Percentiles rank a stretch among this genome's conserved stretches.
These are phyloP conservation scores for Sesamia nonagrioides DNA, from an alignment of 1,140 invertebrate species.

Conservation along the genomic window DNA sequence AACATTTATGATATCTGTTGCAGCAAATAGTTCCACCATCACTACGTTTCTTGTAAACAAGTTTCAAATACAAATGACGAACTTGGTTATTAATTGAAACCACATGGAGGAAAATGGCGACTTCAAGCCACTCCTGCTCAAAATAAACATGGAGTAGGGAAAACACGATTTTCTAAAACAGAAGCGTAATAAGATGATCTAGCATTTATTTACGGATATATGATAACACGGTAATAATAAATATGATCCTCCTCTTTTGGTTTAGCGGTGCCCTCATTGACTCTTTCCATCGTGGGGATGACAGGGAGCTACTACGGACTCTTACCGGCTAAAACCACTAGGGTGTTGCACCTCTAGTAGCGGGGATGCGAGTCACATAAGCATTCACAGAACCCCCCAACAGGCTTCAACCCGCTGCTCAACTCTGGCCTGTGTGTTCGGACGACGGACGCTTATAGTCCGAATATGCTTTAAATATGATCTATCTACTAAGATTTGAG, in stretches of 20 bases:
- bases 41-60: neutral
- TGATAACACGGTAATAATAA: neutral
- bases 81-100: neutral
- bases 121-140: neutral
- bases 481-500: too few species aligned
- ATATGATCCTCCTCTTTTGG: neutral
- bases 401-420: too few species aligned
- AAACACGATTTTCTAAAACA: slow-evolving; percentile 16
- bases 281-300: too few species aligned
- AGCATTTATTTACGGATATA: neutral
- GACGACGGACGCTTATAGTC: too few species aligned
- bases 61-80: neutral
- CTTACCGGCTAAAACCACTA: too few species aligned
- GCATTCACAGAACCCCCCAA: too few species aligned
- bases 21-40: neutral
- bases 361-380: too few species aligned
- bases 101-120: slow-evolving; percentile 17
- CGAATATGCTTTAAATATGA: too few species aligned
- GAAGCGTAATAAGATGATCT: neutral
- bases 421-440: too few species aligned
- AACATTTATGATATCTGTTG: neutral
- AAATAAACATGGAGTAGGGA: slow-evolving; percentile 16
- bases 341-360: too few species aligned
- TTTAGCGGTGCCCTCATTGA: too few species aligned
- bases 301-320: too few species aligned